Base-by-base conservation (phyloP, 1,140 invertebrate species). In the Telenomus remus region DNA sequence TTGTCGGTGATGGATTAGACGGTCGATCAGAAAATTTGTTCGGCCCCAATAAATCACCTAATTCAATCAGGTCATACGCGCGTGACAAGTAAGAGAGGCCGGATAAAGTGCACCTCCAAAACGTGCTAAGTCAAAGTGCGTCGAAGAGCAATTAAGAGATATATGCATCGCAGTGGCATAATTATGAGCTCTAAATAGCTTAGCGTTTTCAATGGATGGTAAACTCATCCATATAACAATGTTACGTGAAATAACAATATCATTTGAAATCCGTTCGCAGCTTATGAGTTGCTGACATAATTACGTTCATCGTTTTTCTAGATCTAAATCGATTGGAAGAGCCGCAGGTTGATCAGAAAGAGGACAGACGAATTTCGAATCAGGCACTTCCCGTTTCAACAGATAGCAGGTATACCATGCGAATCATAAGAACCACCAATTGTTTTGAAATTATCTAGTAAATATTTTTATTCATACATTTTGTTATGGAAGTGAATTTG, bases 141-240 rank as follows among this genome's bases (percentile, higher is more conserved):
- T 65, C 59, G 44, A 60, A 59, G 54, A 65, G 66, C 60, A 66
- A 76, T 76, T 66, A 61, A 64, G 73, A 50, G 59, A 59, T n/a
- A n/a, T n/a, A n/a, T 27, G 64, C 60, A 65, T 16, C 56, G 46
- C 56, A 60, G 15, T 60, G 65, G 60, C 65, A 70, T 76, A 66
- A 76, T 76, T 66, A 71, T 70, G 51, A 66, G 47, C 66, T 14
- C 46, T 66, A 71, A 71, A 76, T 76, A 71, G 66, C 55, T 54
- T 34, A 49, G 48, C 42, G 60, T 51, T 70, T 59, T 76, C 66
- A 76, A 76, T 76, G 60, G 73, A 70, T 70, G 65, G 73, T 76
- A 76, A 76, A 71, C 66, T 60, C 50, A 61, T 70, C 60, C 48
- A 43, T 46, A 44, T 51, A 47, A 13, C 7, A 48, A n/a, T 39